Evolutionary conservation across 2,888 invertebrate species (phyloP).

Genomic region (Drosophila meridiana): DNA sequence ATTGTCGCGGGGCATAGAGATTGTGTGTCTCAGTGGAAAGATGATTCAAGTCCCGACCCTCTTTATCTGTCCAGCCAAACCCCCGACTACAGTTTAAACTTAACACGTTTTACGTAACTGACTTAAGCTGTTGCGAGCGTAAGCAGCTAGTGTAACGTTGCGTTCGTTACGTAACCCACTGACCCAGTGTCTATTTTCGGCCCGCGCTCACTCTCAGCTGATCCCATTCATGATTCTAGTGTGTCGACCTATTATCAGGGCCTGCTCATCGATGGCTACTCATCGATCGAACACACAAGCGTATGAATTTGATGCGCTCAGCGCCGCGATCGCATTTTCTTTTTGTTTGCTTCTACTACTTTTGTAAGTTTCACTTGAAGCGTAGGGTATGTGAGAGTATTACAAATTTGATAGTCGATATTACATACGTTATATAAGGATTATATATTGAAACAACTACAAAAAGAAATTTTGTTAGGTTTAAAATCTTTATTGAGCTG

Average conservation of each 20-base stretch:
- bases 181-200: constrained; percentile 28
- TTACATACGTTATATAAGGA: too few species aligned
- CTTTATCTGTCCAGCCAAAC: not conserved
- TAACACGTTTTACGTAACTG: constrained; percentile 66
- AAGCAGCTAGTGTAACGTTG: constrained; percentile 41
- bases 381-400: not conserved
- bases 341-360: constrained; percentile 43
- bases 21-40: not conserved
- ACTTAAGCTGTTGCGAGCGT: constrained; percentile 62
- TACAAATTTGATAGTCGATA: not conserved
- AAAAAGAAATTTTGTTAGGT: too few species aligned
- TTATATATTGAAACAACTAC: too few species aligned
- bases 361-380: constrained; percentile 27
- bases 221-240: constrained; percentile 74
- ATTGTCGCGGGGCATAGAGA: not conserved
- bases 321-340: constrained; percentile 40
- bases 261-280: constrained; percentile 19
- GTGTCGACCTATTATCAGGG: constrained; percentile 40
- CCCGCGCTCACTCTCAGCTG: constrained; percentile 27
- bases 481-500: too few species aligned
- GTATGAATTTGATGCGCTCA: constrained; percentile 30
- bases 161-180: constrained; percentile 40
- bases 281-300: constrained; percentile 33
- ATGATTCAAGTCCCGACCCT: not conserved
- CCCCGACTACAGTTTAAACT: not conserved